phyloP scores from a whole-genome alignment of 2,113 vertebrate species.

The Melanotaenia duboulayi region DNA sequence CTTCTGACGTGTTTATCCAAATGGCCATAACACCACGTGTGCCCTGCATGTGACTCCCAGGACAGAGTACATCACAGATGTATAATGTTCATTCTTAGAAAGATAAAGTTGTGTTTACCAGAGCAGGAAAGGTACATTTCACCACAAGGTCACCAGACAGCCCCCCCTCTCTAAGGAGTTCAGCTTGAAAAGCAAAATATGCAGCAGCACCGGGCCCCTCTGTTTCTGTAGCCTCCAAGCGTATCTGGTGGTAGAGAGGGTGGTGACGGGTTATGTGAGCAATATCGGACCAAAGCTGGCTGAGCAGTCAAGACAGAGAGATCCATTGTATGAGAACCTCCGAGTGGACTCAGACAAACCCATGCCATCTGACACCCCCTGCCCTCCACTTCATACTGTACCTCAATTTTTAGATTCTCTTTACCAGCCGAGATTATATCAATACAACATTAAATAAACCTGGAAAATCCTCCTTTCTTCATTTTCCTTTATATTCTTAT shows the following conservation, averaged over 20 bases:
- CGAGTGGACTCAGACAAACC: conserved; percentile 46
- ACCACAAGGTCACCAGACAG: conserved; percentile 60
- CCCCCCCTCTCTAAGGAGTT: conserved; percentile 37
- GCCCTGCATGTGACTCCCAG: conserved; percentile 11
- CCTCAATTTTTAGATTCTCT: conserved; percentile 43
- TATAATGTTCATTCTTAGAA: conserved; percentile 31
- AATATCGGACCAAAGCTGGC: conserved; percentile 57
- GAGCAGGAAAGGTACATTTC: conserved; percentile 47
- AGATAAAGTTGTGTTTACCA: conserved; percentile 9
- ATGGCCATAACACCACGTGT: conserved; percentile 19
- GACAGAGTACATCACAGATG: conserved; percentile 34
- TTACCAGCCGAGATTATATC: conserved; percentile 64
- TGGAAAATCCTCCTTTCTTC: conserved; percentile 20
- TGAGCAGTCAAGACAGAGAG: conserved; percentile 70
- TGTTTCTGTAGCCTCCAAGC: conserved; percentile 51
- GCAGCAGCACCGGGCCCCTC: conserved; percentile 33
- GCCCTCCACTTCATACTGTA: conserved; percentile 34
- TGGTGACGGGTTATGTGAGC: conserved; percentile 54
- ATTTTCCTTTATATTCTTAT: conserved; percentile 16
- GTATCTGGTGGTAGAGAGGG: conserved; percentile 65
- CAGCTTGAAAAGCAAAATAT: conserved; percentile 54
- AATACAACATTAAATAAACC: conserved; percentile 57
- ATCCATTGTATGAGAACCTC: conserved; percentile 67
- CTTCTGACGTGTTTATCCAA: background rate
- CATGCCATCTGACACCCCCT: conserved; percentile 47